A percentile compares a stretch with the other conserved stretches of the same genome.
These are phyloP conservation scores for Falco concolor DNA, from an alignment of 2,797 vertebrate species.

Conservation along the genomic window DNA sequence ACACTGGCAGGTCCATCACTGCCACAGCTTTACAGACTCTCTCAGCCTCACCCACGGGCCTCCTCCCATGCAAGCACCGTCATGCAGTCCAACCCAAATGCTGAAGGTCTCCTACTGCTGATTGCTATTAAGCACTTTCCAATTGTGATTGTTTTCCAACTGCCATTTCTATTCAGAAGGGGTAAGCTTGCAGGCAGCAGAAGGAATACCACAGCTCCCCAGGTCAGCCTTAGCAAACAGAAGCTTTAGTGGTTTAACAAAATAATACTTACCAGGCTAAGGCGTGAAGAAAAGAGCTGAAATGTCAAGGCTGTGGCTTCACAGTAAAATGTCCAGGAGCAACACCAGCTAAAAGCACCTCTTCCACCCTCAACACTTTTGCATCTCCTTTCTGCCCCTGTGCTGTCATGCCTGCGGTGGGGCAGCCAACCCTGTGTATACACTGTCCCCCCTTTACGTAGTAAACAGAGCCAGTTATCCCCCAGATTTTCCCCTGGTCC, in stretches of 20 bases:
- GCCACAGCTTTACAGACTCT: neutral
- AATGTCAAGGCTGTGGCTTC: neutral
- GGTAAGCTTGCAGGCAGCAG: neutral
- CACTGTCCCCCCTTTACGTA: neutral
- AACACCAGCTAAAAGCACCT: neutral
- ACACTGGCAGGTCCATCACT: neutral
- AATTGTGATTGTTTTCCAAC: neutral
- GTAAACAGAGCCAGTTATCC: neutral
- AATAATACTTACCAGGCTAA: neutral
- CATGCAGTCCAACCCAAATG: too few relatives aligned
- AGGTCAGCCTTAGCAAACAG: neutral
- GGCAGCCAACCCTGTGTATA: neutral
- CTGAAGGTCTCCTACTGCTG: neutral
- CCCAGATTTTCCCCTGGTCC: neutral
- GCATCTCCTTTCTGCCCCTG: neutral
- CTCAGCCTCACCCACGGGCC: neutral
- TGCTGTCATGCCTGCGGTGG: neutral
- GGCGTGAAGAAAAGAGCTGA: neutral
- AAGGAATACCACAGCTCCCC: neutral
- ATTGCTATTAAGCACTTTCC: neutral
- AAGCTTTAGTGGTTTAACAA: neutral
- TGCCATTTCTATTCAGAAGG: neutral
- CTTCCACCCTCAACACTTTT: neutral
- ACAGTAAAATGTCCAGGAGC: neutral
- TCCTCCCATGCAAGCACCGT: neutral